Conservation (phyloP, 2,888 invertebrate genomes). For the Cephus nigrinus region DNA sequence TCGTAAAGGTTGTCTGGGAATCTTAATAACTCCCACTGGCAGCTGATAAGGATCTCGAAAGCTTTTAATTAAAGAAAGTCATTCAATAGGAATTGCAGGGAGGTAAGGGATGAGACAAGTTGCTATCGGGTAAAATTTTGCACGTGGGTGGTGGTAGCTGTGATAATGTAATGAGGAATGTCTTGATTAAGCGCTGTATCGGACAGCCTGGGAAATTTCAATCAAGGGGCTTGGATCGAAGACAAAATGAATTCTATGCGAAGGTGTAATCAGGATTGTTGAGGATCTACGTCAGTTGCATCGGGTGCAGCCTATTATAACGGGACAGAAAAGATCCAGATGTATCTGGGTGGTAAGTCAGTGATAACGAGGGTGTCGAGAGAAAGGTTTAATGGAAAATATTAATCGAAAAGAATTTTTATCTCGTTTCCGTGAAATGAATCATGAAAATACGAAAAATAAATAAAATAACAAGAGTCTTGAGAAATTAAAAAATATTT, state of each 20-base stretch:
- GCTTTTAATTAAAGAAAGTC: background rate
- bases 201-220: background rate
- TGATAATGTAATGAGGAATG: background rate
- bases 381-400: background rate
- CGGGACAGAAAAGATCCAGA: background rate
- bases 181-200: background rate
- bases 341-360: background rate
- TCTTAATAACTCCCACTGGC: background rate
- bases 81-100: background rate
- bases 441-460: background rate
- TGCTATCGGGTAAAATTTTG: background rate
- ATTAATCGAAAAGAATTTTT: background rate
- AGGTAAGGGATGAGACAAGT: background rate
- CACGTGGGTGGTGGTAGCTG: background rate
- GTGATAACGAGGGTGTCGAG: background rate
- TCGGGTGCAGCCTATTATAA: background rate
- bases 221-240: background rate
- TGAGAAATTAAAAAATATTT: background rate
- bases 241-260: background rate
- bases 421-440: background rate
- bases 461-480: background rate
- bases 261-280: background rate
- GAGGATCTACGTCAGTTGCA: background rate
- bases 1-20: background rate
- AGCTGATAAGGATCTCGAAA: background rate